Evolutionary conservation across 2,888 invertebrate genomes (phyloP).

Genomic region (Philonicus albiceps): DNA sequence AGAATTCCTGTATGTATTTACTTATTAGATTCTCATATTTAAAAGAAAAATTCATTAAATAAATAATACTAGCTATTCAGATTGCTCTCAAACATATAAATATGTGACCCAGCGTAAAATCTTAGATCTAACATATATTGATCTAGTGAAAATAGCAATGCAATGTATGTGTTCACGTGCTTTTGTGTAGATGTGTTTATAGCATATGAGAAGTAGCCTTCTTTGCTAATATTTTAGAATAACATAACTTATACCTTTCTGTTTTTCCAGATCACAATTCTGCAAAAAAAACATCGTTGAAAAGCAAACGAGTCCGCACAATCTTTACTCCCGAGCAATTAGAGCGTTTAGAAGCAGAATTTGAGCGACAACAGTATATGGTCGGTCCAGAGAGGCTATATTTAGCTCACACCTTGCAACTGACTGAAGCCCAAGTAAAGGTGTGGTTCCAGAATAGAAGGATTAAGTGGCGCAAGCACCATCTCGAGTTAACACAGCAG

Average conservation of each 20-base stretch:
- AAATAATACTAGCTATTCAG: no score
- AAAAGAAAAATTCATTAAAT: no score
- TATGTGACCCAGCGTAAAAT: no score
- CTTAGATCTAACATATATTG: no score
- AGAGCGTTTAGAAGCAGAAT: slow-evolving; percentile 92
- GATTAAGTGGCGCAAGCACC: slow-evolving; percentile 93
- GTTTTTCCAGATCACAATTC: slow-evolving; percentile 17
- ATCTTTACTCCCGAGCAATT: slow-evolving; percentile 97
- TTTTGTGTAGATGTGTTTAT: no score
- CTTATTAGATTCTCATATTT: no score
- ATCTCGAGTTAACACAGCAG: slow-evolving; percentile 90
- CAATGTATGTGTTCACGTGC: no score
- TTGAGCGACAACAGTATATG: slow-evolving; percentile 97
- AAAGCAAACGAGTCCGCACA: slow-evolving; percentile 89
- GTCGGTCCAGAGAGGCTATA: slow-evolving; percentile 94
- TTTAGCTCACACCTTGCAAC: slow-evolving; percentile 70
- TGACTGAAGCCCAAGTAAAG: slow-evolving; percentile 73
- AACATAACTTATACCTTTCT: background rate
- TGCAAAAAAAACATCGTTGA: slow-evolving; percentile 61
- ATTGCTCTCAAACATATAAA: no score
- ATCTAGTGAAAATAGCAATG: no score
- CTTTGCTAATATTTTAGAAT: no score
- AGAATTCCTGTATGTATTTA: no score
- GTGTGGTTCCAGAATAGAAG: slow-evolving; percentile 94
- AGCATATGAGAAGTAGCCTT: no score